A percentile compares a stretch with the other conserved stretches of the same genome.
phyloP scores from a whole-genome alignment of 2,888 invertebrate genomes.

The Eudasyphora cyanicolor region DNA sequence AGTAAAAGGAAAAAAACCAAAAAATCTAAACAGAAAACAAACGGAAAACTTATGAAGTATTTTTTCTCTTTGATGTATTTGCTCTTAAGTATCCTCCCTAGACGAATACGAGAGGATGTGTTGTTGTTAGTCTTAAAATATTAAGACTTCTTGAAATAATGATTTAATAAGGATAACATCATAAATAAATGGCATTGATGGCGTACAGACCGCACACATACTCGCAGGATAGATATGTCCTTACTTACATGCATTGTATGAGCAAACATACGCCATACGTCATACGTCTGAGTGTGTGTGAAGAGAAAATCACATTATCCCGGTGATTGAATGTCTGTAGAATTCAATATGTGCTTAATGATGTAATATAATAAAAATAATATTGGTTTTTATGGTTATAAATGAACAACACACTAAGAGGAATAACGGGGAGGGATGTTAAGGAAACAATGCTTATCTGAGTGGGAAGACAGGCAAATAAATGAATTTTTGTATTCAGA shows the following conservation, averaged over 20 bases:
- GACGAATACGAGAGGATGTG: background rate
- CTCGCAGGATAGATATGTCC: background rate
- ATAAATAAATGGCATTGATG: conserved; percentile 56
- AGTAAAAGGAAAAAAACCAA: conserved; percentile 18
- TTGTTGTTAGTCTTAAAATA: conserved; percentile 52
- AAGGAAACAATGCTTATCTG: too few relatives aligned
- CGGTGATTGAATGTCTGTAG: conserved; percentile 55
- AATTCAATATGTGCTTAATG: conserved; percentile 61
- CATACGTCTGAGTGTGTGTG: background rate
- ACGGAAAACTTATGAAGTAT: conserved; percentile 51
- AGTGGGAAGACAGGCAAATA: too few relatives aligned
- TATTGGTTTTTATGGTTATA: conserved; percentile 54
- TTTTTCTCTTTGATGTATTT: conserved; percentile 64
- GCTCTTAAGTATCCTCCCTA: background rate
- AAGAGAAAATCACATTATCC: conserved; percentile 52
- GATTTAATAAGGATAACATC: conserved; percentile 64
- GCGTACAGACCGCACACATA: background rate
- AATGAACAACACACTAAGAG: conserved; percentile 3
- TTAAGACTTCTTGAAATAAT: conserved; percentile 59
- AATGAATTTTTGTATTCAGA: too few relatives aligned
- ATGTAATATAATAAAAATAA: conserved; percentile 50
- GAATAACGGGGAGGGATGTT: background rate
- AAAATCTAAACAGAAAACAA: background rate
- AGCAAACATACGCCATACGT: background rate
- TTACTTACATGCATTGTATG: conserved; percentile 15